Base-by-base conservation (phyloP, 2,888 invertebrate genomes). In the Lottia scabra region DNA sequence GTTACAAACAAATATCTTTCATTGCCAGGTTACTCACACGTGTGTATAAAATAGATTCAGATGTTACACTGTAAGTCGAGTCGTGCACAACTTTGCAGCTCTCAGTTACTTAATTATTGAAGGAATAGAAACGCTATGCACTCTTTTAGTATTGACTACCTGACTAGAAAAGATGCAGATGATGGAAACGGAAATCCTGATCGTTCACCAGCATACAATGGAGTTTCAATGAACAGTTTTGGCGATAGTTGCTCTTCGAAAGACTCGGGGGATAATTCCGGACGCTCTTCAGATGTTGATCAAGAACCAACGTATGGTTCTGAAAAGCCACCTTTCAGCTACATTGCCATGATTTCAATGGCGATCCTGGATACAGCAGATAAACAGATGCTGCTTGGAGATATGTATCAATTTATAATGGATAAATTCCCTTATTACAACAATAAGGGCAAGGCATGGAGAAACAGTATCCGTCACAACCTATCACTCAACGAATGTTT, bases 271-370 rank as follows among this genome's bases (percentile, higher is more conserved):
- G 10, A 38, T 10, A 38, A 5, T 6, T 38, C 38, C 38, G 38
- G 10, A 8, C 38, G 38, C 38, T 38, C 38, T 6, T 2, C 38
- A 38, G 38, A 38, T 10, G 38, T 6, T 38, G 38, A 38, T 38
- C 38, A 38, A 38, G 38, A 38, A 56, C 19, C 19, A 1, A 23
- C 56, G 4, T 12, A 10, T 2, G 19, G 19, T 5, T 56, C 56
- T 12, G 8, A 8, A 23, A 87, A 87, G 65, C 88, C 88, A 0
- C 73, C 82, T 2, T 85, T 87, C 66, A 86, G 87, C 2, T 88
- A 88, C 76, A 88, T 88, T 56, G 88, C 87, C 8, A 80, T 88
- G 43, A 89, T 89, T 66, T 87, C 88, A 16, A 88, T 84, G 85
- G 87, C 88, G 13, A 88, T 89, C 38, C 78, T 88, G n/a, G 84